These are phyloP conservation scores for Ophioderma brevispina DNA, from an alignment of 35 echinoderm and acorn worm species.

Conservation along the genomic window DNA sequence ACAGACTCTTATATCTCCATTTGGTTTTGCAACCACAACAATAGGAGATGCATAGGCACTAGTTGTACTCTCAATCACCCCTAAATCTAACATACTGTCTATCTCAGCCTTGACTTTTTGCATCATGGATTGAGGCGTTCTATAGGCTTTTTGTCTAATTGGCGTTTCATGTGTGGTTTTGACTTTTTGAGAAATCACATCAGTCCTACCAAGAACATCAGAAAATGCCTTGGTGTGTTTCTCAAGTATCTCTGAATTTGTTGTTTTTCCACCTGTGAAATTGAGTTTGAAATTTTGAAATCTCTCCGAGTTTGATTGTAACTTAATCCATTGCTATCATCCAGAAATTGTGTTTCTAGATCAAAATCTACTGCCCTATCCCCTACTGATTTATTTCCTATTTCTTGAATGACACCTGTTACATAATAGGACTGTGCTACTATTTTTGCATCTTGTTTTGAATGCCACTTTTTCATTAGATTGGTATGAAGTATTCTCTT, in stretches of 20 bases:
- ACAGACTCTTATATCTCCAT: background rate
- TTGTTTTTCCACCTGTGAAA: constrained; percentile 4
- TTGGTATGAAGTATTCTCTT: background rate
- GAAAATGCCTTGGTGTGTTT: too few species aligned
- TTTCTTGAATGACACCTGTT: background rate
- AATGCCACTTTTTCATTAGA: background rate
- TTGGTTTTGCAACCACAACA: constrained; percentile 10
- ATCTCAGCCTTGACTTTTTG: constrained; percentile 42
- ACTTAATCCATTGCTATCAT: constrained; percentile 6
- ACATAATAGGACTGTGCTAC: constrained; percentile 6
- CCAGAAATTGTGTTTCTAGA: background rate
- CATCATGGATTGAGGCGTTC: constrained; percentile 23
- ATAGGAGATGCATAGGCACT: constrained; percentile 58
- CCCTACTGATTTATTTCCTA: background rate
- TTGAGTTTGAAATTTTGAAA: background rate
- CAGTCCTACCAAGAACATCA: too few species aligned
- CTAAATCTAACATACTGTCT: constrained; percentile 22
- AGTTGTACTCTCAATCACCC: background rate
- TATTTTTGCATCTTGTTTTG: constrained; percentile 26
- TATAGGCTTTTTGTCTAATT: too few species aligned
- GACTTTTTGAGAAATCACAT: background rate
- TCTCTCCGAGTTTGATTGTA: constrained; percentile 25
- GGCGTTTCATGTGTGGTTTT: too few species aligned
- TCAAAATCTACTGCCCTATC: background rate
- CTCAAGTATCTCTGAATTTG: constrained; percentile 29